These are phyloP conservation scores for Sibirionetta formosa DNA, from an alignment of 2,797 vertebrate genomes.

Conservation along the genomic window DNA sequence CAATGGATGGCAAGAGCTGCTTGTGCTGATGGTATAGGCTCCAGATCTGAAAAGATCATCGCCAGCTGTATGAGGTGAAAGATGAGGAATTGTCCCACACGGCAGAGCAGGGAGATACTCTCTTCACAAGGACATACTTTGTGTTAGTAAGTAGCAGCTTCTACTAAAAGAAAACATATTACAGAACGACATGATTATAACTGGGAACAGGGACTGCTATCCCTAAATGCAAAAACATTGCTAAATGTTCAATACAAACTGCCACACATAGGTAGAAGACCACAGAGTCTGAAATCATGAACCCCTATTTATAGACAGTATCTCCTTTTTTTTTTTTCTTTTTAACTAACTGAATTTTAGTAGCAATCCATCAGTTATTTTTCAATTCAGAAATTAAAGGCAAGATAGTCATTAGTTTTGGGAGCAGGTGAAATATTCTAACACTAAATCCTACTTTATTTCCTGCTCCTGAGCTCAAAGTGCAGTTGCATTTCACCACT, in stretches of 20 bases:
- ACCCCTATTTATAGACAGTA: not conserved
- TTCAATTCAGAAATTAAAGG: not conserved
- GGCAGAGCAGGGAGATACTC: accelerated
- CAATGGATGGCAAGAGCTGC: not conserved
- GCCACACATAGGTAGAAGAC: not conserved
- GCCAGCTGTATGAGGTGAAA: not conserved
- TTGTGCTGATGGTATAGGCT: not conserved
- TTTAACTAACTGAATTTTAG: not conserved
- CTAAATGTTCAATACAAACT: not conserved
- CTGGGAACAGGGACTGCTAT: not conserved
- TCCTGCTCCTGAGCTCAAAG: not conserved
- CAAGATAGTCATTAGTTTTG: not conserved
- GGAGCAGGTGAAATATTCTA: not conserved
- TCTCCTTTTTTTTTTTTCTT: not conserved
- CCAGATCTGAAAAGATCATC: not conserved
- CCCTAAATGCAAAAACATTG: not conserved
- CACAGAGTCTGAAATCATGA: accelerated
- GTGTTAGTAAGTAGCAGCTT: not conserved
- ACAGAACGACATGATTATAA: not conserved
- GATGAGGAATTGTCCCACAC: not conserved
- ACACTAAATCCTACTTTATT: not conserved
- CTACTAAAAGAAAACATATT: conserved; percentile 2
- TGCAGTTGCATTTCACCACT: not conserved
- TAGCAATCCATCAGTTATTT: not conserved
- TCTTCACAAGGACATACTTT: not conserved